phyloP scores from a whole-genome alignment of 64 coral and sea anemone species.

The Montipora efflorescens region DNA sequence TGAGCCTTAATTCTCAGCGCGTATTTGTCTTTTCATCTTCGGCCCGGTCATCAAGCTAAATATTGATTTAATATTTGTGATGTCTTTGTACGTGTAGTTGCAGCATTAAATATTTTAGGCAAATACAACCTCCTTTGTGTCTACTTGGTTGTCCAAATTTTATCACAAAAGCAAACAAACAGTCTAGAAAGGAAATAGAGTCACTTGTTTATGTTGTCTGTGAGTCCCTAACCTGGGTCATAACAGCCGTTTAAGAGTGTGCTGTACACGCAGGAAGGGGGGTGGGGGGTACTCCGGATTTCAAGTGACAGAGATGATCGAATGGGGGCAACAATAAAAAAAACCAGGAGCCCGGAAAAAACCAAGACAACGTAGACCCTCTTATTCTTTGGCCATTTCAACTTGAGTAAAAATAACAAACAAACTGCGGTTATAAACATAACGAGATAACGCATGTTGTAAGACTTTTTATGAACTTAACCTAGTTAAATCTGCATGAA shows the following conservation, averaged over 20 bases:
- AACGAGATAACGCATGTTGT: too few species aligned
- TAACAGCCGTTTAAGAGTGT: background rate
- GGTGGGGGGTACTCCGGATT: background rate
- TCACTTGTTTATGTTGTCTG: background rate
- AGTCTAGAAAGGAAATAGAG: background rate
- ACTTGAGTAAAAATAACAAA: too few species aligned
- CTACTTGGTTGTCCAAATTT: background rate
- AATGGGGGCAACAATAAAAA: too few species aligned
- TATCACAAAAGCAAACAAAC: background rate
- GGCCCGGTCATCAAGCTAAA: background rate
- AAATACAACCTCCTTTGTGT: background rate
- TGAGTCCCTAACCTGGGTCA: background rate
- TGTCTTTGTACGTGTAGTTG: background rate
- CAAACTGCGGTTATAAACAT: too few species aligned
- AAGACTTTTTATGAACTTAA: too few species aligned
- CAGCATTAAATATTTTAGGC: background rate
- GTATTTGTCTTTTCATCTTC: background rate
- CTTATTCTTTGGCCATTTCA: too few species aligned
- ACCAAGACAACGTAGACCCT: too few species aligned
- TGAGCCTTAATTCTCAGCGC: too few species aligned
- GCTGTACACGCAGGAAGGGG: background rate
- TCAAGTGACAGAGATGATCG: too few species aligned
- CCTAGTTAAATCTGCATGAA: too few species aligned
- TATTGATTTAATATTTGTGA: background rate
- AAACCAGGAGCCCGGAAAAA: too few species aligned